Conservation (phyloP, 2,888 invertebrate genomes). For the Lagria hirta region DNA sequence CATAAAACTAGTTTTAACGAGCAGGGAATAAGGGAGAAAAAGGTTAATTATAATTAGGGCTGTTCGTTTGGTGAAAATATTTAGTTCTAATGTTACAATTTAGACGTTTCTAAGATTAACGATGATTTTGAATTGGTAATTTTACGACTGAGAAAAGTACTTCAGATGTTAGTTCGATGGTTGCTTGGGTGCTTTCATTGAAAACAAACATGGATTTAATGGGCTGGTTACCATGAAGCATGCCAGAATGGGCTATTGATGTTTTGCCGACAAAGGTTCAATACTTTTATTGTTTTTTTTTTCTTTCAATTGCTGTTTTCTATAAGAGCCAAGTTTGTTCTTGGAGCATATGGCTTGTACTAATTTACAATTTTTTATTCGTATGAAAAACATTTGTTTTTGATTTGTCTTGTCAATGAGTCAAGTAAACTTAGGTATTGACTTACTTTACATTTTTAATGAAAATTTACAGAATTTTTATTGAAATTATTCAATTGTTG, state of each 20-base stretch:
- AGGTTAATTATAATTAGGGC: conserved; percentile 34
- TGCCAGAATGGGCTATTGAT: conserved; percentile 10
- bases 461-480: too few species aligned
- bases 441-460: too few species aligned
- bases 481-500: too few species aligned
- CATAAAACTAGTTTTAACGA: too few species aligned
- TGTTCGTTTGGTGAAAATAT: conserved; percentile 37
- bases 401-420: too few species aligned
- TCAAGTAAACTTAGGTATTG: too few species aligned
- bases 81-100: conserved; percentile 43
- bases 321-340: too few species aligned
- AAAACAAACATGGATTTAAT: conserved; percentile 30
- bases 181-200: conserved; percentile 33
- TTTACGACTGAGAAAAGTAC: conserved; percentile 37
- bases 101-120: conserved; percentile 45
- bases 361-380: too few species aligned
- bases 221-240: conserved; percentile 18
- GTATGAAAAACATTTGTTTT: too few species aligned
- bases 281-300: conserved; percentile 3
- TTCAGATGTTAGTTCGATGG: conserved; percentile 35
- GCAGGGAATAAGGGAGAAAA: conserved; percentile 5
- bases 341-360: too few species aligned
- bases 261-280: conserved; percentile 2
- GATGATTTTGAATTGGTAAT: conserved; percentile 43
- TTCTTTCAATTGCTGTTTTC: too few species aligned